Evolutionary conservation across 2,888 invertebrate genomes (phyloP), one percentile per base, ranked within the genome.

Genomic region (Sphaerophoria rueppellii): DNA sequence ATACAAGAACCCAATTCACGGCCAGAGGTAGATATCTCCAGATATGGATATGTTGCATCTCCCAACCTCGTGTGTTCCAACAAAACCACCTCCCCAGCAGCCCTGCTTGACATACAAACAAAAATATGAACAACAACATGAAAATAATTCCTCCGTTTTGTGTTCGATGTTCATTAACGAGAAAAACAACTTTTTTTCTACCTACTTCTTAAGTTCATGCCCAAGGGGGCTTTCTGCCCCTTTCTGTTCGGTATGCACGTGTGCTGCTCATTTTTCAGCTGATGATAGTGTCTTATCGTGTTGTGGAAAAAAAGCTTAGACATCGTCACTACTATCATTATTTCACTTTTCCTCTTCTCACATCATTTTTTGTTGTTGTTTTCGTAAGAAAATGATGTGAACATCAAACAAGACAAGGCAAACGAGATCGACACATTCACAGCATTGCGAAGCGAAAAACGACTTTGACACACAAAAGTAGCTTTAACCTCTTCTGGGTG

Each of bases 161-260:
- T 80, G 72, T 76, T 75, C 83, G 72, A 76, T 80, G 76, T 85
- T 85, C 83, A 76, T 85, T 85, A 85, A 80, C 76, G 80, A 85
- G 83, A 57, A 72, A 61, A 76, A 72, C 76, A 58, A 76, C 74
- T 74, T 77, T 78, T 43, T 4, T 40, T 4, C n/a, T 24, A 40
- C 52, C 12, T 35, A 24, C 40, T 9, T 11, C n/a, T 54, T 5
- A 24, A 67, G 40, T 54, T 24, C 67, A 24, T 65, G n/a, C 35
- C 52, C 24, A 6, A 54, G 54, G 40, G 65, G 65, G 2, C 24
- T 6, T 52, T 7, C 14, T 4, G 4, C 52, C 24, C 24, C 24
- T 24, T 24, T 52, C n/a, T 37, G 14, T 16, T 55, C 52, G 11
- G 37, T 14, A 46, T 65, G 55, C 14, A 61, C 16, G 54, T 46